Evolutionary conservation across 2,797 vertebrate species (phyloP).

Genomic region (Hemitrygon akajei): DNA sequence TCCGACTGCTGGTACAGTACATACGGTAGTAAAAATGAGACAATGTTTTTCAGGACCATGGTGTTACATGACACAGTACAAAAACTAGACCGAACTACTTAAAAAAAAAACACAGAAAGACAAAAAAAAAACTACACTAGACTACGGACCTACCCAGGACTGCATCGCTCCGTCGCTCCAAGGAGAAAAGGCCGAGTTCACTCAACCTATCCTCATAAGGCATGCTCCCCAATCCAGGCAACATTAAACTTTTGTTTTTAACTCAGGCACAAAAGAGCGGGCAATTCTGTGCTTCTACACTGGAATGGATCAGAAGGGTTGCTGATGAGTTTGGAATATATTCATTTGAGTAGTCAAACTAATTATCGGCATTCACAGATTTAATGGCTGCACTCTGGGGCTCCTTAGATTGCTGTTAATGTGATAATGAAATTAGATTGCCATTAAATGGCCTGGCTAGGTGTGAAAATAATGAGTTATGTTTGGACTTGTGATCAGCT

Average conservation of each 20-base stretch:
- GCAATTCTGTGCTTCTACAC: background rate
- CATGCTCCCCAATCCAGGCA: too few relatives aligned
- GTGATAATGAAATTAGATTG: slow-evolving; percentile 24
- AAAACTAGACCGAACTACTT: too few relatives aligned
- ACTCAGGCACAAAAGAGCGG: background rate
- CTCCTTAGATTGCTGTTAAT: slow-evolving; percentile 11
- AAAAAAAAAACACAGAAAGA: too few relatives aligned
- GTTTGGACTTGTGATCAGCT: background rate
- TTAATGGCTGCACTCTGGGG: background rate
- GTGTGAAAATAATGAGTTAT: slow-evolving; percentile 6
- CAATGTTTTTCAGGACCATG: too few relatives aligned
- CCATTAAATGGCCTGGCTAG: slow-evolving; percentile 5
- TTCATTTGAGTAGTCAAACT: background rate
- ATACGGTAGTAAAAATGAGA: too few relatives aligned
- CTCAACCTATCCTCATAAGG: too few relatives aligned
- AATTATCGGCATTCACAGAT: slow-evolving; percentile 5
- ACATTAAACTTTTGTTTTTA: background rate
- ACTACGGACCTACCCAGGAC: too few relatives aligned
- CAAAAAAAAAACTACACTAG: too few relatives aligned
- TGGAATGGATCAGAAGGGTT: background rate
- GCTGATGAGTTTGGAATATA: background rate
- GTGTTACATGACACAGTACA: too few relatives aligned
- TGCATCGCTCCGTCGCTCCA: too few relatives aligned
- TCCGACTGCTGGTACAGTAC: too few relatives aligned
- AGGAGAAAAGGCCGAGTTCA: too few relatives aligned